Base-by-base conservation (phyloP, 2,797 vertebrate species). In the Tolypeutes matacus region DNA sequence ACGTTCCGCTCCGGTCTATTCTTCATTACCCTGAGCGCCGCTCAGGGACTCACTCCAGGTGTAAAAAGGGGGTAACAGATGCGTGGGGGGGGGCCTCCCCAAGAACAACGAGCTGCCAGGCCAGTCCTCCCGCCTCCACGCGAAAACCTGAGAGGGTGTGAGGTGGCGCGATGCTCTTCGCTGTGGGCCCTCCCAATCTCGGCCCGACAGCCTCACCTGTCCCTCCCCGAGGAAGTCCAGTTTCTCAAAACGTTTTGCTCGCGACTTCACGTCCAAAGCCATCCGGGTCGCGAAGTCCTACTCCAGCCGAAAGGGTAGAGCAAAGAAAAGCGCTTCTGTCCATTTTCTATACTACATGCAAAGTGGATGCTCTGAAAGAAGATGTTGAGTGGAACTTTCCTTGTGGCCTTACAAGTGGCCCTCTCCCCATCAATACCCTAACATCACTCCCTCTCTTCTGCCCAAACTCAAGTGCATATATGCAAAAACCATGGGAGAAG, bases 181-280 rank as follows among this genome's bases (percentile, higher is more conserved):
- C 73, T 27, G 60, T 0, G 62, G 65, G 10, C 60, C 78, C 34
- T 23, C 58, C 12, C 39, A 9, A 0, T 3, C 25, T 76, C 2
- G 46, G 3, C 36, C 31, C 13, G 15, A 39, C 49, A 36, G 42
- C 20, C 56, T 97, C 98, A 99, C 99, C 99, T 99, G 99, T n/a
- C 99, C 99, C 97, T 99, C 99, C 34, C 99, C 99, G 18, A 99
- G 98, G 93, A 99, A 99, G 96, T 99, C 99, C 65, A 99, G 97
- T 31, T 99, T 99, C 97, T 99, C 99, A 94, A 99, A 99, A 86
- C 99, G 99, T 90, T 99, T 99, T 0, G 99, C 97, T 89, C 99
- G 98, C 42, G 98, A 98, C 51, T 99, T 99, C 6, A 99, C 99
- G 83, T 99, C 99, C 88, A 99, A 96, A 51, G 98, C 98, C 98